phyloP scores from a whole-genome alignment of 2,797 vertebrate species.

The Phoeniculus purpureus region DNA sequence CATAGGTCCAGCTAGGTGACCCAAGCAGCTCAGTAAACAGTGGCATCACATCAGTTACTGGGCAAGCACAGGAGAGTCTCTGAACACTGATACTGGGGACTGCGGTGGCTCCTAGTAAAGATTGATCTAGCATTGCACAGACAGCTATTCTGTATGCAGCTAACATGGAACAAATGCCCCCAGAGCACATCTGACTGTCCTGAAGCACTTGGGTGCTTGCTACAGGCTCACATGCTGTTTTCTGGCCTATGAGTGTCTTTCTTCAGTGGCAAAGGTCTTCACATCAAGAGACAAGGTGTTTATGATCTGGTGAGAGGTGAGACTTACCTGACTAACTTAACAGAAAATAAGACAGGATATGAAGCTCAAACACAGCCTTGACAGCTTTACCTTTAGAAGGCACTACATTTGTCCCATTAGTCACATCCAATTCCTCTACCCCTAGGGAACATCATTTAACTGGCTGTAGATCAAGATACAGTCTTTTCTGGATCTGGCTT shows the following conservation, averaged over 20 bases:
- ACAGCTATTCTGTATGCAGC: not conserved
- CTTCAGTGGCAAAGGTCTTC: not conserved
- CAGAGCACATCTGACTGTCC: no score
- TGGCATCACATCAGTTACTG: accelerated
- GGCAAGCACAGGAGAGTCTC: accelerated
- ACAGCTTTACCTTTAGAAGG: not conserved
- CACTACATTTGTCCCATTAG: accelerated
- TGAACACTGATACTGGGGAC: not conserved
- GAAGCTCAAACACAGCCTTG: not conserved
- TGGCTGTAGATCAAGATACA: accelerated
- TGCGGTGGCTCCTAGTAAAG: not conserved
- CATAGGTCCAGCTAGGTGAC: not conserved
- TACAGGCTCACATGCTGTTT: not conserved
- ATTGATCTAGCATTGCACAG: not conserved
- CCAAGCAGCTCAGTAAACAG: not conserved
- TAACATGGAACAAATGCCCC: not conserved
- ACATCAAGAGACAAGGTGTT: not conserved
- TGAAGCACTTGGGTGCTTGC: not conserved
- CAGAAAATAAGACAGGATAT: not conserved
- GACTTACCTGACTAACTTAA: not conserved
- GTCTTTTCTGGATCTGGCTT: not conserved
- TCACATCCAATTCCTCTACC: not conserved
- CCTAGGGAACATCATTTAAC: not conserved
- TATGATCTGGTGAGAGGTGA: no score
- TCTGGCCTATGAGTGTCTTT: not conserved